Conservation (phyloP, 2,888 invertebrate species). For the Lithophane ornitopus region DNA sequence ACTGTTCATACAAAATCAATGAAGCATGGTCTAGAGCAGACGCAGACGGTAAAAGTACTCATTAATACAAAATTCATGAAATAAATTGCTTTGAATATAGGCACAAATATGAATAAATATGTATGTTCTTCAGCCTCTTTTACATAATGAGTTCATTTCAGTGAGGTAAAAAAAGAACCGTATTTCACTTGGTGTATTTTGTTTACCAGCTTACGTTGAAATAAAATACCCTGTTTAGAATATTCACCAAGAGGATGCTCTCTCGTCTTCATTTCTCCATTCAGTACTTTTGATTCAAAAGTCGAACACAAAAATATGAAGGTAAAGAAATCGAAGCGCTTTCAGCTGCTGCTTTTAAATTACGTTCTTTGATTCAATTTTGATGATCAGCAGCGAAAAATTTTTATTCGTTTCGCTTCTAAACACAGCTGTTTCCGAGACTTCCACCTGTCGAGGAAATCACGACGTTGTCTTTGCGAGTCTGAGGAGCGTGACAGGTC, state of each 20-base stretch:
- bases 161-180: constrained; percentile 12
- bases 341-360: constrained; percentile 30
- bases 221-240: constrained; percentile 31
- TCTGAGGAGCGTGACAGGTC: constrained; percentile 61
- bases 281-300: constrained; percentile 37
- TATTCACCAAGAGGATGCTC: constrained; percentile 18
- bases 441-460: constrained; percentile 61
- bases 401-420: constrained; percentile 58
- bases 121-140: constrained; percentile 9
- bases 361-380: constrained; percentile 42
- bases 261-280: constrained; percentile 5
- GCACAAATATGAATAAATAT: constrained; percentile 17
- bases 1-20: constrained; percentile 23
- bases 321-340: constrained; percentile 39
- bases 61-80: background rate
- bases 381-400: constrained; percentile 50
- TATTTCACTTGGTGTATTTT: constrained; percentile 21
- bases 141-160: constrained; percentile 21
- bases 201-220: constrained; percentile 11
- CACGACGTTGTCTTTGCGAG: constrained; percentile 47
- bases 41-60: background rate
- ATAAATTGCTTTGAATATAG: constrained; percentile 10
- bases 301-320: constrained; percentile 6
- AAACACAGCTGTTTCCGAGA: constrained; percentile 58
- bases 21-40: constrained; percentile 15